Conservation (phyloP, 2,113 vertebrate species). For the Puntigrus tetrazona region DNA sequence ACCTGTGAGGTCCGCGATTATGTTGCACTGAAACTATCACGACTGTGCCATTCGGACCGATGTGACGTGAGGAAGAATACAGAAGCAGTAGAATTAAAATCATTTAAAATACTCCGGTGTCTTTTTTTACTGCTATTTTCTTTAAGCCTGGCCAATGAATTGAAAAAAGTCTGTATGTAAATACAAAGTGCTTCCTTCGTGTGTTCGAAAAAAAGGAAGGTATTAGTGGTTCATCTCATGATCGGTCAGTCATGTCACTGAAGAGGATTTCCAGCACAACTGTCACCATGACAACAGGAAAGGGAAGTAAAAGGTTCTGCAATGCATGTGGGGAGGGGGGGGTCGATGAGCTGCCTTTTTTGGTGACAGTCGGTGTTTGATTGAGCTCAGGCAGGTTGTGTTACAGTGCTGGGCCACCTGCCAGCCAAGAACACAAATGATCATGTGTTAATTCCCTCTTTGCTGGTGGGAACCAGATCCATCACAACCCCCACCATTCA, state of each 20-base stretch:
- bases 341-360: constrained; percentile 23
- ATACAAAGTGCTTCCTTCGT: background rate
- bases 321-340: background rate
- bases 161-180: background rate
- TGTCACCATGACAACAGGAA: constrained; percentile 14
- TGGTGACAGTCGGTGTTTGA: constrained; percentile 27
- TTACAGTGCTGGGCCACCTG: constrained; percentile 38
- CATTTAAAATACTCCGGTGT: background rate
- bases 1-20: background rate
- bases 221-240: constrained; percentile 22
- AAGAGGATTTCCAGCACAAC: background rate
- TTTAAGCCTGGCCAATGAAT: background rate
- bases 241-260: constrained; percentile 9
- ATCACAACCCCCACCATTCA: background rate
- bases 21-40: background rate
- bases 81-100: constrained; percentile 31
- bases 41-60: background rate
- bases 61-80: background rate
- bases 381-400: constrained; percentile 24
- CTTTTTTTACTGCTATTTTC: background rate
- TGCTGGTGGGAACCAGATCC: constrained; percentile 35
- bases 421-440: constrained; percentile 37
- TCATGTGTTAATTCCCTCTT: constrained; percentile 32
- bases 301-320: constrained; percentile 6
- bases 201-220: background rate